Percentiles rank a stretch among this genome's conserved stretches.
These are phyloP conservation scores for Lophochroa leadbeateri DNA, from an alignment of 2,113 vertebrate genomes.

Conservation along the genomic window DNA sequence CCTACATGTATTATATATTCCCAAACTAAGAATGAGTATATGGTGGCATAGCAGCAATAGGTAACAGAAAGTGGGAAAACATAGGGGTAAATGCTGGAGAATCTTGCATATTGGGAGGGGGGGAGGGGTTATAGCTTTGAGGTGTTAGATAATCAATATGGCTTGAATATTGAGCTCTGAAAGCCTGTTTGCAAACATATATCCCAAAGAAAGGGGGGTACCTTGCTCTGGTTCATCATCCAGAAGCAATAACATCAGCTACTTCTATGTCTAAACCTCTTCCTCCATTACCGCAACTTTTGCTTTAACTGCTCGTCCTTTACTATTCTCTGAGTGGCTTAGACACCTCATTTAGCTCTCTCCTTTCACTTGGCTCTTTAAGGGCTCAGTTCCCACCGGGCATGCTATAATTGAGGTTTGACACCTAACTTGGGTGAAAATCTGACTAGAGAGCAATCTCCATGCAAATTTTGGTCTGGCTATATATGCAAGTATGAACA, in stretches of 20 bases:
- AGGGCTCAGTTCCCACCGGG: background rate
- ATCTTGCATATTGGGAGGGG: background rate
- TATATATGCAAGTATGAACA: background rate
- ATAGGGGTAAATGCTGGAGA: background rate
- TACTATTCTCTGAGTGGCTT: background rate
- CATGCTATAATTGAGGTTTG: background rate
- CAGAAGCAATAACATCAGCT: background rate
- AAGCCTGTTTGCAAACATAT: background rate
- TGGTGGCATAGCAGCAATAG: background rate
- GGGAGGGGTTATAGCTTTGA: rapidly evolving
- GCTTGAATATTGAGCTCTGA: background rate
- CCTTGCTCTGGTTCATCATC: background rate
- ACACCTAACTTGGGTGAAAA: background rate
- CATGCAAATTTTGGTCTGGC: background rate
- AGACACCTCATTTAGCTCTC: background rate
- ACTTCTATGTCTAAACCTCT: background rate
- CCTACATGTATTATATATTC: no score
- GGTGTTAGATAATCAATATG: background rate
- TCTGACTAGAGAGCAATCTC: background rate
- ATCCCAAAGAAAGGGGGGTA: background rate
- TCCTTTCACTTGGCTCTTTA: background rate
- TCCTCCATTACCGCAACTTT: background rate
- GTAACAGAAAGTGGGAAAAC: background rate
- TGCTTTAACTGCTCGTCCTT: background rate
- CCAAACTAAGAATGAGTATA: background rate